Evolutionary conservation across 1,140 invertebrate genomes (phyloP).

Genomic region (Drosophila arizonae): DNA sequence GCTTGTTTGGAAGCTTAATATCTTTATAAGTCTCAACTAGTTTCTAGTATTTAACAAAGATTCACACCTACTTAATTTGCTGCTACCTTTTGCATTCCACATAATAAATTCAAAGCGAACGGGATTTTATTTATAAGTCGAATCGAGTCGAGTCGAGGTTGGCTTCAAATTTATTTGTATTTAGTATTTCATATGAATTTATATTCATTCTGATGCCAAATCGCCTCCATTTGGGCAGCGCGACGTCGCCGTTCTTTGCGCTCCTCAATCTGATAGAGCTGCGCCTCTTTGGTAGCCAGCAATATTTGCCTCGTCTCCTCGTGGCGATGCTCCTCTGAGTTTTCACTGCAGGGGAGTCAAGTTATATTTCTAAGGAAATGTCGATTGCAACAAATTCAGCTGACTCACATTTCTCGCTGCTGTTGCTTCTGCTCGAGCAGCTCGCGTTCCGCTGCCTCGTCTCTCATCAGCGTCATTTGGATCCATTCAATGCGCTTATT

Average conservation of each 20-base stretch:
- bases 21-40: too few relatives aligned
- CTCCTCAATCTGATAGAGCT: conserved; percentile 70
- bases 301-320: conserved; percentile 59
- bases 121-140: too few relatives aligned
- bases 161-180: background rate
- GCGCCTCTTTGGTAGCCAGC: conserved; percentile 56
- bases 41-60: too few relatives aligned
- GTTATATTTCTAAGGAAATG: background rate
- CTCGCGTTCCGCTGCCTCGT: conserved; percentile 45
- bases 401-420: conserved; percentile 66
- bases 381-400: fast-evolving
- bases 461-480: conserved; percentile 43
- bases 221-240: conserved; percentile 48
- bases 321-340: conserved; percentile 60
- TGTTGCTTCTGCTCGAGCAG: conserved; percentile 53
- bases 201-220: conserved; percentile 47
- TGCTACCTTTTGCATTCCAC: too few relatives aligned
- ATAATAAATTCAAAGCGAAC: too few relatives aligned
- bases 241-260: conserved; percentile 31
- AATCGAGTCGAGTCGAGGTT: background rate
- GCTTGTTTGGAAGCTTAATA: too few relatives aligned
- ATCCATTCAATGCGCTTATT: conserved; percentile 62
- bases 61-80: too few relatives aligned
- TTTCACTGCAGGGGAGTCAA: conserved; percentile 48
- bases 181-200: background rate